Conservation (phyloP, 2,113 vertebrate species). For the Setophaga petechia region DNA sequence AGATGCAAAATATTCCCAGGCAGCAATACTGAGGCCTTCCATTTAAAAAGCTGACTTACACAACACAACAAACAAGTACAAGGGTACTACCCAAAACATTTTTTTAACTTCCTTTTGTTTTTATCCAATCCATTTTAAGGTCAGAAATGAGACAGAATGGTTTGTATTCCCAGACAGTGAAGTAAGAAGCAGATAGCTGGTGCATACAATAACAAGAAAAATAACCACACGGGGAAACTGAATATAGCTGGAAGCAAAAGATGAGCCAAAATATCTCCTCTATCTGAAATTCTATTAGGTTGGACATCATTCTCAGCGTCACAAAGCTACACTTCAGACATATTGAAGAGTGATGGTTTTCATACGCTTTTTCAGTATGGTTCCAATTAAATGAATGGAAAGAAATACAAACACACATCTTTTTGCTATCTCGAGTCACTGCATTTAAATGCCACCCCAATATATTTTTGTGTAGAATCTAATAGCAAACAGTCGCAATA, state of each 20-base stretch:
- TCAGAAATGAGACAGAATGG: slow-evolving; percentile 43
- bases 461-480: slow-evolving; percentile 2
- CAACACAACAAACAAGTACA: not conserved
- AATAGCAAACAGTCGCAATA: slow-evolving; percentile 24
- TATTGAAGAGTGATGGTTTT: slow-evolving; percentile 26
- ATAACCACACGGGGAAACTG: slow-evolving; percentile 25
- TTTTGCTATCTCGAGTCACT: slow-evolving; percentile 22
- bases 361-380: slow-evolving; percentile 28
- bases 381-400: slow-evolving; percentile 55
- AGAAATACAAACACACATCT: slow-evolving; percentile 56
- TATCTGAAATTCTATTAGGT: slow-evolving; percentile 41
- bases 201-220: slow-evolving; percentile 36
- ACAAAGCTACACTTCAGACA: slow-evolving; percentile 7
- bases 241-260: slow-evolving; percentile 20
- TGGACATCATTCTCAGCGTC: not conserved
- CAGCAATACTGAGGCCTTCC: not conserved
- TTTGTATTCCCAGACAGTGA: slow-evolving; percentile 52
- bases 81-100: not conserved
- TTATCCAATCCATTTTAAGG: slow-evolving; percentile 25
- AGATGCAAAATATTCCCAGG: not conserved
- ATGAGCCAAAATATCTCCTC: slow-evolving; percentile 48
- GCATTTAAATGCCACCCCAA: slow-evolving; percentile 26
- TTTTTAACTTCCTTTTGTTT: not conserved
- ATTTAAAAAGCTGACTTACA: not conserved
- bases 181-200: slow-evolving; percentile 57